These are phyloP conservation scores for Steinernema khuongi DNA, from an alignment of 1,140 invertebrate species.

Conservation along the genomic window DNA sequence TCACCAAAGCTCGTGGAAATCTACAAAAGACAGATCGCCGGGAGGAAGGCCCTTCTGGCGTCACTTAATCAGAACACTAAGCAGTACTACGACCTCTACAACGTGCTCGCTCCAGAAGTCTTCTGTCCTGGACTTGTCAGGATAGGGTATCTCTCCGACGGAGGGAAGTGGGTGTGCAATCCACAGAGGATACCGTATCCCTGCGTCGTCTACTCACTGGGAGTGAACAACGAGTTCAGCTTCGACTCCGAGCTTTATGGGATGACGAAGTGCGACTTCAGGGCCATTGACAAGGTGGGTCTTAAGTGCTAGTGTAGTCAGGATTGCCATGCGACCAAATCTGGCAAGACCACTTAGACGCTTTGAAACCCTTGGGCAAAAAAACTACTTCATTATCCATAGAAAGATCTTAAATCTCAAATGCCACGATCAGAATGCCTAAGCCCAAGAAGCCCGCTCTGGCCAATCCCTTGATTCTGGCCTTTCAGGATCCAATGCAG, in stretches of 20 bases:
- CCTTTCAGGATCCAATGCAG: too few species aligned
- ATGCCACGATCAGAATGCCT: too few species aligned
- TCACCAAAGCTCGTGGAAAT: neutral
- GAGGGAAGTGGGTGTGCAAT: slow-evolving; percentile 16
- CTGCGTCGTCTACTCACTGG: slow-evolving; percentile 9
- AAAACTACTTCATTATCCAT: too few species aligned
- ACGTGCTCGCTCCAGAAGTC: neutral
- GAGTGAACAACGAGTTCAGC: neutral
- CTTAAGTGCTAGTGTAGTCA: neutral
- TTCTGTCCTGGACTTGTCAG: neutral
- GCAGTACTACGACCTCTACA: neutral
- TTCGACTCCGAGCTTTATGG: neutral
- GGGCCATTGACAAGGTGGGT: neutral
- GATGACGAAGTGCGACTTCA: neutral
- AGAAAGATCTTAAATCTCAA: too few species aligned
- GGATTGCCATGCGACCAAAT: too few species aligned
- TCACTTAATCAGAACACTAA: neutral
- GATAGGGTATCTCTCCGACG: neutral
- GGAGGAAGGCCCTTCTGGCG: neutral
- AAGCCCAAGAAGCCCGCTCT: too few species aligned
- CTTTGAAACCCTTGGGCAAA: too few species aligned
- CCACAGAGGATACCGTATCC: neutral
- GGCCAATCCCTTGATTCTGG: too few species aligned
- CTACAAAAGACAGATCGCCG: neutral
- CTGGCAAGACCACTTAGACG: too few species aligned